Evolutionary conservation across 1,140 invertebrate species (phyloP).

Genomic region (Cherax quadricarinatus): DNA sequence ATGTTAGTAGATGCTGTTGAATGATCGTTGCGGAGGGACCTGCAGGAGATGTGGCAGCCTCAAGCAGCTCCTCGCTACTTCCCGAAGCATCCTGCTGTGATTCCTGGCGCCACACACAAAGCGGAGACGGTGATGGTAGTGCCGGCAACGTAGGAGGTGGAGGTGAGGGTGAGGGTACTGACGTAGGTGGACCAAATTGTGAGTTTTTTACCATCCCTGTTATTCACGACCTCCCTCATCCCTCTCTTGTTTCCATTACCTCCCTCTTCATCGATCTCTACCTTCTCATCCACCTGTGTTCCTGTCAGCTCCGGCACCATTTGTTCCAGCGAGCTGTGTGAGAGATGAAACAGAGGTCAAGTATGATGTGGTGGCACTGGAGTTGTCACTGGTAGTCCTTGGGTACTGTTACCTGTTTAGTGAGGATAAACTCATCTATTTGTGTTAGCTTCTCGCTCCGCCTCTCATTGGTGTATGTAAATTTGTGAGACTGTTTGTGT

Average conservation of each 20-base stretch:
- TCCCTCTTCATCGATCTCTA: neutral
- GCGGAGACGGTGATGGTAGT: constrained; percentile 54
- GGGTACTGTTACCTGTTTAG: too few relatives aligned
- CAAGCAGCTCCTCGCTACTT: neutral
- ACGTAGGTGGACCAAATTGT: constrained; percentile 58
- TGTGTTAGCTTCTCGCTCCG: too few relatives aligned
- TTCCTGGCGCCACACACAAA: constrained; percentile 25
- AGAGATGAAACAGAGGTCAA: too few relatives aligned
- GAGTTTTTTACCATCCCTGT: constrained; percentile 31
- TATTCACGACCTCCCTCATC: neutral
- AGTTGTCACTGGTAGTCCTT: too few relatives aligned
- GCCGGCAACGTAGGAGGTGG: constrained; percentile 59
- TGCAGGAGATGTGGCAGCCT: too few relatives aligned
- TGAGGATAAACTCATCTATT: too few relatives aligned
- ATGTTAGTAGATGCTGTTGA: too few relatives aligned
- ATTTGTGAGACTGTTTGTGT: too few relatives aligned
- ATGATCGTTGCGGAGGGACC: too few relatives aligned
- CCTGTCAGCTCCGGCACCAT: neutral
- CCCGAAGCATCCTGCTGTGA: constrained; percentile 35
- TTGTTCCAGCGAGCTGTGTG: neutral
- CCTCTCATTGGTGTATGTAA: too few relatives aligned
- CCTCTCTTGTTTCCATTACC: neutral
- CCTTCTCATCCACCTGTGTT: neutral
- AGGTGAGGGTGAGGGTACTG: constrained; percentile 48
- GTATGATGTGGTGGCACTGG: too few relatives aligned